Evolutionary conservation across 2,888 invertebrate genomes (phyloP).

Genomic region (Lysandra bellargus): DNA sequence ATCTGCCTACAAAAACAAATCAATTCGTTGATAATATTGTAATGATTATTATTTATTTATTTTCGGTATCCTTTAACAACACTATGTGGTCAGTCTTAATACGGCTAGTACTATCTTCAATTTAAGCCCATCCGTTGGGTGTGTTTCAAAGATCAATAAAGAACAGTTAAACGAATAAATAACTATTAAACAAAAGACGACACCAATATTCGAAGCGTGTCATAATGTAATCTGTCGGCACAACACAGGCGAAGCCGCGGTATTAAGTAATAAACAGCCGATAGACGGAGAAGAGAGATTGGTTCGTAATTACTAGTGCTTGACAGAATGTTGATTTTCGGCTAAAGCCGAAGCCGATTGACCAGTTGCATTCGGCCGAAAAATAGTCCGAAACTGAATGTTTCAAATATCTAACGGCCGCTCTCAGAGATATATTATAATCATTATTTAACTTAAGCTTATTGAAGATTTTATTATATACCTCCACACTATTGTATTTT

Average conservation of each 20-base stretch:
- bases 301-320: slow-evolving; percentile 50
- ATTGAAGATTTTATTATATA: no score
- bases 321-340: neutral
- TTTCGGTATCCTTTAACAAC: neutral
- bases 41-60: no score
- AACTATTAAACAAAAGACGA: slow-evolving; percentile 26
- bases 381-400: no score
- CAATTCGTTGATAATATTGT: no score
- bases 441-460: no score
- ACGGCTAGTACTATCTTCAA: neutral
- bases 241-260: slow-evolving; percentile 44
- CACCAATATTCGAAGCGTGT: slow-evolving; percentile 27
- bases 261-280: slow-evolving; percentile 76
- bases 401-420: no score
- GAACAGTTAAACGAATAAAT: neutral
- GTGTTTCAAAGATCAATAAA: neutral
- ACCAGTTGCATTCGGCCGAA: neutral
- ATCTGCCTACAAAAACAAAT: no score
- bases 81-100: neutral
- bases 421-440: no score
- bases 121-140: neutral
- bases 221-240: slow-evolving; percentile 36
- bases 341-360: neutral
- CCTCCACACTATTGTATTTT: no score
- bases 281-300: slow-evolving; percentile 58